These are phyloP conservation scores for Haemorhous mexicanus DNA, from an alignment of 2,113 vertebrate species.

Conservation along the genomic window DNA sequence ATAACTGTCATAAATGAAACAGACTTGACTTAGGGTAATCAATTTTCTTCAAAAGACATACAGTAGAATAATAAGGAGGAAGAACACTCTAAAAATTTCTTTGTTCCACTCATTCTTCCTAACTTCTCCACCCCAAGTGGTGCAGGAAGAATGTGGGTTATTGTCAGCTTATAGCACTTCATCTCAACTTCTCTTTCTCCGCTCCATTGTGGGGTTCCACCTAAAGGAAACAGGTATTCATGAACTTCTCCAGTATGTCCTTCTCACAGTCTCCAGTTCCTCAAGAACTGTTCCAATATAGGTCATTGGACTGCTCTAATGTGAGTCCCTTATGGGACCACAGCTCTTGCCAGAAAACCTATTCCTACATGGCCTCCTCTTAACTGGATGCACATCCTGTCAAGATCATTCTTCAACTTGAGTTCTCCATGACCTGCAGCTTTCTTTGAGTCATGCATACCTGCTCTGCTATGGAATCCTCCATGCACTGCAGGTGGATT, in stretches of 20 bases:
- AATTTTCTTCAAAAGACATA: neutral
- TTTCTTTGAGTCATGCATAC: neutral
- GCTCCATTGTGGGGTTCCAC: neutral
- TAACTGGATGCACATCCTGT: rapidly evolving
- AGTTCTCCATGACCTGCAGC: neutral
- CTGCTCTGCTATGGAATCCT: rapidly evolving
- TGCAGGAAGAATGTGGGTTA: rapidly evolving
- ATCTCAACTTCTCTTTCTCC: neutral
- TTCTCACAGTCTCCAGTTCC: neutral
- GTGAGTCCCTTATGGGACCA: neutral
- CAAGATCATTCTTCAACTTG: neutral
- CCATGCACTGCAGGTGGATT: rapidly evolving
- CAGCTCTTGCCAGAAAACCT: neutral
- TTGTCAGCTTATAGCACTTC: neutral
- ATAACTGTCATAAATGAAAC: neutral
- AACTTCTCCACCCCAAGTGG: neutral
- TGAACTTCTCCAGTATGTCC: rapidly evolving
- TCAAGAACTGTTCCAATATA: neutral
- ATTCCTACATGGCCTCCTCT: neutral
- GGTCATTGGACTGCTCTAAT: neutral
- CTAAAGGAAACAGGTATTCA: neutral
- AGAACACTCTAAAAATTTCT: neutral
- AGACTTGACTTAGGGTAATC: neutral
- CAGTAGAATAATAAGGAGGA: neutral
- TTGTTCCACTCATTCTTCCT: neutral